Percentiles rank a stretch among this genome's conserved stretches.
These are phyloP conservation scores for Stichodactyla helianthus DNA, from an alignment of 64 coral and sea anemone species.

Conservation along the genomic window DNA sequence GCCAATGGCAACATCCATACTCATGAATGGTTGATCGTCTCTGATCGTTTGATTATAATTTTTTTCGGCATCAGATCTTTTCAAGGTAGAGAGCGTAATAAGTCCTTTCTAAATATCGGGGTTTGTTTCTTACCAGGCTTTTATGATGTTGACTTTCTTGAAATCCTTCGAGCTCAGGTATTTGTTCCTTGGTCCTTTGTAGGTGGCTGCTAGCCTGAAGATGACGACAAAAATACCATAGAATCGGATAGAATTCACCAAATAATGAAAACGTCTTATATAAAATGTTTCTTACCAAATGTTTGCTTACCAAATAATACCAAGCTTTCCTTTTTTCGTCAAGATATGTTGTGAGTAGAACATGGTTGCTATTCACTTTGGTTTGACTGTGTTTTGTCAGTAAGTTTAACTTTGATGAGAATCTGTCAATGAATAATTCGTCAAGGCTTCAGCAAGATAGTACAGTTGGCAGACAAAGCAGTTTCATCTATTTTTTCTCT, in stretches of 20 bases:
- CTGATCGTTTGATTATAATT: background rate
- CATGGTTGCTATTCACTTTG: conserved; percentile 11
- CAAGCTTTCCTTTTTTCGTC: conserved; percentile 58
- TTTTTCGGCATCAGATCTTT: background rate
- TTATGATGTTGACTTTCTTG: conserved; percentile 48
- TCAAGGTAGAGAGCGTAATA: background rate
- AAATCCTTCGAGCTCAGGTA: conserved; percentile 27
- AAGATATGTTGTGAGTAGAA: conserved; percentile 55
- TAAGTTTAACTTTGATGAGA: too few species aligned
- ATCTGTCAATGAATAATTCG: too few species aligned
- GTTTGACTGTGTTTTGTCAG: background rate
- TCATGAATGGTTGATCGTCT: background rate
- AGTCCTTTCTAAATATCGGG: background rate
- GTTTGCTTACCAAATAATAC: conserved; percentile 43
- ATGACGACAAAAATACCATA: background rate
- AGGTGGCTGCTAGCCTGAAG: conserved; percentile 49
- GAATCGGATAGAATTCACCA: background rate
- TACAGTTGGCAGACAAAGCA: too few species aligned
- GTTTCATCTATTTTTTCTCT: too few species aligned
- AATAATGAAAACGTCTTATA: background rate
- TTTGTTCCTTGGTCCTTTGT: conserved; percentile 27
- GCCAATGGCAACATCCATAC: background rate
- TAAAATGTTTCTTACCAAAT: background rate
- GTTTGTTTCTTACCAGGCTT: conserved; percentile 24
- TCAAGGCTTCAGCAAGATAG: too few species aligned